Base-by-base conservation (phyloP, 2,113 vertebrate genomes). In the Bujurquina vittata region DNA sequence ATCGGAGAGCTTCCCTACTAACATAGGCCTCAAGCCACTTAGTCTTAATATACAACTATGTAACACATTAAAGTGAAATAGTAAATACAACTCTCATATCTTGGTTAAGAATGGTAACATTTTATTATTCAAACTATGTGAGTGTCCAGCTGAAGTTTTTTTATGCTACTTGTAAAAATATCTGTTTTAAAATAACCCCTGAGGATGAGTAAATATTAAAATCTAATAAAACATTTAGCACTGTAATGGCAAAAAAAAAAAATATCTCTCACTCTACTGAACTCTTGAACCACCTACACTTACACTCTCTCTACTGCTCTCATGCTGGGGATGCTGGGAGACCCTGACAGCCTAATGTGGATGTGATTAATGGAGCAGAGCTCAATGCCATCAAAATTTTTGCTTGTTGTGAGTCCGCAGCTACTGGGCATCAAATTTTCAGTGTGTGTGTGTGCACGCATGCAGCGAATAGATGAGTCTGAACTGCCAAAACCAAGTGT, bases 361-460 rank as follows among this genome's bases (percentile, higher is more conserved):
- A 74, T 18, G 87, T 87, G 87, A 93, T 92, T 92, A 93, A 93
- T 88, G 84, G 76, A 18, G 75, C n/a, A 37, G 63, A 11, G 60
- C 72, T 67, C 80, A 77, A 87, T 87, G 80, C 59, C 73, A 63
- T 87, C 82, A 83, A 73, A 91, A 91, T 88, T 59, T 37, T 79
- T 62, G 61, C 59, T 29, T 77, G 82, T 79, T 59, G 43, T 59
- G 87, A 85, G 84, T 81, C 72, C 77, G 74, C 54, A 73, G 80
- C 75, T 33, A 73, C 69, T 67, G 60, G 75, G 74, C 65, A 2
- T n/a, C 62, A 76, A 33, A 55, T 26, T 65, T 74, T 29, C 29
- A 31, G 4, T 69, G 33, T 57, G 58, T 43, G 54, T 52, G 57
- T 46, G 55, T 26, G 4, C 5, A 7, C 31, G 5, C n/a, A 60